A percentile compares a stretch with the other conserved stretches of the same genome.
Evolutionary conservation across 2,888 invertebrate genomes (phyloP).

Genomic region (Caprella mutica): DNA sequence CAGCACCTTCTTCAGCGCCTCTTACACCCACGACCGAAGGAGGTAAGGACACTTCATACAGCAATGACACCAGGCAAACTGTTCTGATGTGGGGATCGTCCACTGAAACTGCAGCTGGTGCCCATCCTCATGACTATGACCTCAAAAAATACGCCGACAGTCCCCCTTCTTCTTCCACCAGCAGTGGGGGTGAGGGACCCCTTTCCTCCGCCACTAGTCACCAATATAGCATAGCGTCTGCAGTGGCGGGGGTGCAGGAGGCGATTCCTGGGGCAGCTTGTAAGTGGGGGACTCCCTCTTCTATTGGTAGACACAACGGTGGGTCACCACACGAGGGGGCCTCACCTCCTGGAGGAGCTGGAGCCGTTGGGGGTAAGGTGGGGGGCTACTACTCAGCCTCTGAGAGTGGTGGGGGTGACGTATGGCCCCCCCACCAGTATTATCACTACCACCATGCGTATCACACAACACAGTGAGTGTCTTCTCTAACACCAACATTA

Average conservation of each 20-base stretch:
- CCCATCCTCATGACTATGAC: slow-evolving; percentile 4
- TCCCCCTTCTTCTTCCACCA: slow-evolving; percentile 36
- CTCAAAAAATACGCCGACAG: slow-evolving; percentile 6
- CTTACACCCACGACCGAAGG: neutral
- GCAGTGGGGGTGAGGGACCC: neutral
- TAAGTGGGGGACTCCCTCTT: slow-evolving; percentile 34
- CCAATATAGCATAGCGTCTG: slow-evolving; percentile 16
- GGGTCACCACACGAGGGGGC: slow-evolving; percentile 48
- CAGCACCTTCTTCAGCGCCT: slow-evolving; percentile 17
- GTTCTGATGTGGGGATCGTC: slow-evolving; percentile 78
- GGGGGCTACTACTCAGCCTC: slow-evolving; percentile 40
- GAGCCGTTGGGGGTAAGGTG: slow-evolving; percentile 40
- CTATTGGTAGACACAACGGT: slow-evolving; percentile 23
- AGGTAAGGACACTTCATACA: slow-evolving; percentile 34
- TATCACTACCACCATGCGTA: slow-evolving; percentile 52
- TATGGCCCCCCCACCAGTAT: slow-evolving; percentile 54
- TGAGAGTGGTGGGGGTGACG: slow-evolving; percentile 49
- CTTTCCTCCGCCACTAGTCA: neutral
- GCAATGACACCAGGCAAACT: slow-evolving; percentile 62
- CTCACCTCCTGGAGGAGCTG: slow-evolving; percentile 42
- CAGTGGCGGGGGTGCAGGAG: slow-evolving; percentile 23
- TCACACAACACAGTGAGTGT: slow-evolving; percentile 48
- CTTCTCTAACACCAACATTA: too few species aligned
- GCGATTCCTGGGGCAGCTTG: slow-evolving; percentile 47
- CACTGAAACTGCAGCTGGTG: slow-evolving; percentile 15